A percentile compares a stretch with the other conserved stretches of the same genome.
Evolutionary conservation across 64 coral and sea anemone genomes (phyloP).

Genomic region (Platygyra sinensis): DNA sequence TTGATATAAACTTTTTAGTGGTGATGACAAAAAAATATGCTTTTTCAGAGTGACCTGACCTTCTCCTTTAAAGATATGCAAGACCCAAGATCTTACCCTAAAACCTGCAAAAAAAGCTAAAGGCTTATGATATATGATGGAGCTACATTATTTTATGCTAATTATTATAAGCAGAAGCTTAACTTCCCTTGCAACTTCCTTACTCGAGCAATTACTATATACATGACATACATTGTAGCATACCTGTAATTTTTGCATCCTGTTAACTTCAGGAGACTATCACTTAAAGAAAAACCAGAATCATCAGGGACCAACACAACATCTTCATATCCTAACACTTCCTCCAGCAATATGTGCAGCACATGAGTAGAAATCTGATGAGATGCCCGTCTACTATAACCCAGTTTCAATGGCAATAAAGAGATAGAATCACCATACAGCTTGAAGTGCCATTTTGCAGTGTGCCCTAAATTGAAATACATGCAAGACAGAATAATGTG

Average conservation of each 20-base stretch:
- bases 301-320: constrained; percentile 59
- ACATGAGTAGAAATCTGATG: constrained; percentile 83
- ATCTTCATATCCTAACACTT: constrained; percentile 81
- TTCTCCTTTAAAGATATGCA: no score
- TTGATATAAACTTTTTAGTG: no score
- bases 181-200: not conserved
- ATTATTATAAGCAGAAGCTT: not conserved
- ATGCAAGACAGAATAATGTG: no score
- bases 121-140: no score
- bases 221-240: not conserved
- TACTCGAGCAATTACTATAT: not conserved
- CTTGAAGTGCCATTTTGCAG: constrained; percentile 30
- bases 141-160: not conserved
- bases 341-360: constrained; percentile 70
- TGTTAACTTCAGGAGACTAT: constrained; percentile 48
- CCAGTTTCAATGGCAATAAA: constrained; percentile 30
- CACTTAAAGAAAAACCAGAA: constrained; percentile 18
- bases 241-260: constrained; percentile 28
- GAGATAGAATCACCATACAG: constrained; percentile 20
- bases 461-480: not conserved
- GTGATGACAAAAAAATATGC: no score
- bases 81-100: no score
- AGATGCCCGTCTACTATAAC: constrained; percentile 42
- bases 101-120: no score
- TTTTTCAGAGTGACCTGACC: no score